Base-by-base conservation (phyloP, 2,888 invertebrate genomes). In the Pediacus dermestoides region DNA sequence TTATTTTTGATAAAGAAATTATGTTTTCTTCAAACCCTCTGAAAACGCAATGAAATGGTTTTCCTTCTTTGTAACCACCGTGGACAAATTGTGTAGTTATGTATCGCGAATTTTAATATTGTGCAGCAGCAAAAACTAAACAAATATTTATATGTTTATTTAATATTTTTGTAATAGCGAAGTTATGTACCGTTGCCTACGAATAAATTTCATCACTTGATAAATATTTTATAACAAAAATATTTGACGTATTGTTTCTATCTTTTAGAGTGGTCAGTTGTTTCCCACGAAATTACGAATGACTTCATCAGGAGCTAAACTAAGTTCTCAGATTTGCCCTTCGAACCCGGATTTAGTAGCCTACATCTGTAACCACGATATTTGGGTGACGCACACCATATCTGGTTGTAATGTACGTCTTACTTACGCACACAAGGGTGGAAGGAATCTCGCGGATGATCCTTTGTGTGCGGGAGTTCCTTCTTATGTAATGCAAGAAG, bases 401-500 rank as follows among this genome's bases (percentile, higher is more conserved):
- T 74, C 74, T 8, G 85, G 84, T 14, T 78, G 78, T 52, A 85
- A 85, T 55, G 78, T 84, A 58, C 74, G 85, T 48, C 65, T 86
- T 45, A 85, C 85, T 10, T 81, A 77, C 60, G 81, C 81, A 1
- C 81, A 81, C 55, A 81, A 80, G 65, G 81, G 82, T 2, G 78
- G 80, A 4, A 70, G 76, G 48, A 77, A 75, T 44, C 70, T 90
- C 55, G 77, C 82, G 1, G 88, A 90, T 52, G 91, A 92, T 68
- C 90, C 92, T 0, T 69, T 85, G 0, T 88, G 86, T 58, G 92
- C 95, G 0, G 97, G 97, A 0, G 85, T 92, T n/a, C 95, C 99
- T 0, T 93, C 94, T 1, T 99, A 96, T 70, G 93, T 99, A 1
- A 93, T 94, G 66, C 97, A 97, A 69, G 99, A 99, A 67, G 99